Percentiles rank a stretch among this genome's conserved stretches.
Evolutionary conservation across 2,888 invertebrate species (phyloP).

Genomic region (Eupelmus urozonus): DNA sequence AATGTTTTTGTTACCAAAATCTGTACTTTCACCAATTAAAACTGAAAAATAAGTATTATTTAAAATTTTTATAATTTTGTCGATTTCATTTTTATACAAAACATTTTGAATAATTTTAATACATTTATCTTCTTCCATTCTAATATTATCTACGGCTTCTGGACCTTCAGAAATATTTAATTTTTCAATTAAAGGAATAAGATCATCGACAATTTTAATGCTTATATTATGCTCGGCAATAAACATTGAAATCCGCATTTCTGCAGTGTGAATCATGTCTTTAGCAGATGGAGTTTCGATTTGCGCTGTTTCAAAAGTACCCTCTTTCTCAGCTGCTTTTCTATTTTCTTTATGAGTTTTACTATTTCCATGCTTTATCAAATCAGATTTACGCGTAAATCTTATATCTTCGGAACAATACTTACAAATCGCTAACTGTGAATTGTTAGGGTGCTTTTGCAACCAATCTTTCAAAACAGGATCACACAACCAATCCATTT

Average conservation of each 20-base stretch:
- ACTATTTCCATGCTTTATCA: background rate
- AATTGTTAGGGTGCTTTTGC: slow-evolving; percentile 15
- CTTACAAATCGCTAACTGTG: background rate
- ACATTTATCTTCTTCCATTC: slow-evolving; percentile 10
- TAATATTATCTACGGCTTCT: slow-evolving; percentile 1
- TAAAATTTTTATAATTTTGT: slow-evolving; percentile 9
- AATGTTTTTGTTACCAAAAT: background rate
- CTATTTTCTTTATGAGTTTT: slow-evolving; percentile 1
- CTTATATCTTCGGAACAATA: background rate
- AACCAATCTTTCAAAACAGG: slow-evolving; percentile 29
- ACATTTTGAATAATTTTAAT: slow-evolving; percentile 4
- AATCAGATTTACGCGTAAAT: slow-evolving; percentile 14
- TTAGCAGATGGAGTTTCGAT: background rate
- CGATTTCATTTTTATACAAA: slow-evolving; percentile 7
- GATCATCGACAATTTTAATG: background rate
- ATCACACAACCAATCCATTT: slow-evolving; percentile 30
- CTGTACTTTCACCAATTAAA: slow-evolving; percentile 20
- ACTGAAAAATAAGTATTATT: slow-evolving; percentile 35
- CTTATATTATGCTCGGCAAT: slow-evolving; percentile 3
- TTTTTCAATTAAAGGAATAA: slow-evolving; percentile 7
- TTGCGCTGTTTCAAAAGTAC: slow-evolving; percentile 1
- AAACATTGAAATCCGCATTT: background rate
- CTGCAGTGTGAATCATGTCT: background rate
- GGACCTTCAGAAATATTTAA: background rate
- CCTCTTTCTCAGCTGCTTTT: background rate